Base-by-base conservation (phyloP, 1,140 invertebrate species). In the Lasioglossum albipes region DNA sequence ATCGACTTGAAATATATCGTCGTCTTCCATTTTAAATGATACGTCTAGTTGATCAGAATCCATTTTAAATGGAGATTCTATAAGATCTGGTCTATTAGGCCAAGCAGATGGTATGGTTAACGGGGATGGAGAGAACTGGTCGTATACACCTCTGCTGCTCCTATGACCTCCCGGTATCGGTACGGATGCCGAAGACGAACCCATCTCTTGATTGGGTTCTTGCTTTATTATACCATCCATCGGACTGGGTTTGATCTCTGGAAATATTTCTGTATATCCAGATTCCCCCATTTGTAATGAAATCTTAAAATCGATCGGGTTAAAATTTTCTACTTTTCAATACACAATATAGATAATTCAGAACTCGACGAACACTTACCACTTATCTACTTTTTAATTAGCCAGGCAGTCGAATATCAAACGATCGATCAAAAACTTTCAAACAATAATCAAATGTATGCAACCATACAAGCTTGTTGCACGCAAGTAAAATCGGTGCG, bases 1-100 rank as follows among this genome's bases (percentile, higher is more conserved):
- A 90, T 98, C 97, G 61, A 97, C 96, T 94, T 97, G 97, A 90
- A 97, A 97, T 83, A 98, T 97, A 89, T 97, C 97, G 90, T 98
- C 97, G 87, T 97, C 97, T 86, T 97, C 78, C 95, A 97, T 96
- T 91, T 95, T 96, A 67, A 96, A 95, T 7, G 95, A 90, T 9
- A 89, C 83, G 2, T 90, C 89, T 22, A 93, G 74, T 22, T 89
- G 90, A 70, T 92, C 87, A 0, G 91, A 74, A 73, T 93, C 92
- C 20, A 91, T 76, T 57, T 90, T 91, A 62, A 90, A 91, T 2
- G 89, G 86, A 45, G 90, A 90, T 16, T 91, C 90, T 49, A 88
- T 79, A 31, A 90, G 87, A 13, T 92, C 92, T 0, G 89, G 70
- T 36, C 90, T 87, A 6, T 86, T 87, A 7, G 83, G 86, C 93